phyloP scores from a whole-genome alignment of 2,888 invertebrate genomes.

The Machimus atricapillus region DNA sequence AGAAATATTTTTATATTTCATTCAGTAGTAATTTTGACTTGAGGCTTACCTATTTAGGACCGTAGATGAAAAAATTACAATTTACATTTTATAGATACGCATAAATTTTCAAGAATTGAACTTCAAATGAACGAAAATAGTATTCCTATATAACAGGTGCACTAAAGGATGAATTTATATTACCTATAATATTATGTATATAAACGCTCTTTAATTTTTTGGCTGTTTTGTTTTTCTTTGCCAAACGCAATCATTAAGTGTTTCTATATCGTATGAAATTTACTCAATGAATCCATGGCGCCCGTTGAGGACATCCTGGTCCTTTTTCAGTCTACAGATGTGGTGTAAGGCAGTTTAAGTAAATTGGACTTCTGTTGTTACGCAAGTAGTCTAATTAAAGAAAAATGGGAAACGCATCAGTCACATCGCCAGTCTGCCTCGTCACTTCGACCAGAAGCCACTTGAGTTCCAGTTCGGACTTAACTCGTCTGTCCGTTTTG shows the following conservation, averaged over 20 bases:
- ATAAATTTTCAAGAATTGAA: too few relatives aligned
- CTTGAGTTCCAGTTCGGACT: slow-evolving; percentile 3
- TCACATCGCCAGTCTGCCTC: neutral
- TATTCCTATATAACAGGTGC: too few relatives aligned
- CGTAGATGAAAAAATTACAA: too few relatives aligned
- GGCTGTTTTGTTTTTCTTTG: neutral
- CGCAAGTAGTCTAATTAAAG: neutral
- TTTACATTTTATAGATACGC: too few relatives aligned
- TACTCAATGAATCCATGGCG: neutral
- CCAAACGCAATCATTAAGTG: neutral
- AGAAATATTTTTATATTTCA: too few relatives aligned
- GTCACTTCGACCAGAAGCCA: neutral
- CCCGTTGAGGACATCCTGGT: neutral
- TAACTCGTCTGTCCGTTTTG: neutral
- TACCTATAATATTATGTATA: too few relatives aligned
- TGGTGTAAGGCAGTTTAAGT: too few relatives aligned
- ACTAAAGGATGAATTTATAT: too few relatives aligned
- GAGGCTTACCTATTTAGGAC: too few relatives aligned
- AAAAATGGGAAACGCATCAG: neutral
- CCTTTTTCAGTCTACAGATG: neutral
- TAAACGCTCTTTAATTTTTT: too few relatives aligned
- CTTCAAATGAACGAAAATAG: too few relatives aligned
- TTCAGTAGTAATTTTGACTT: too few relatives aligned
- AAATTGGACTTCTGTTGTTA: neutral
- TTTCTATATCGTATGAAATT: neutral